phyloP scores from a whole-genome alignment of 2,113 vertebrate species.

The Phylloscopus whistleri region DNA sequence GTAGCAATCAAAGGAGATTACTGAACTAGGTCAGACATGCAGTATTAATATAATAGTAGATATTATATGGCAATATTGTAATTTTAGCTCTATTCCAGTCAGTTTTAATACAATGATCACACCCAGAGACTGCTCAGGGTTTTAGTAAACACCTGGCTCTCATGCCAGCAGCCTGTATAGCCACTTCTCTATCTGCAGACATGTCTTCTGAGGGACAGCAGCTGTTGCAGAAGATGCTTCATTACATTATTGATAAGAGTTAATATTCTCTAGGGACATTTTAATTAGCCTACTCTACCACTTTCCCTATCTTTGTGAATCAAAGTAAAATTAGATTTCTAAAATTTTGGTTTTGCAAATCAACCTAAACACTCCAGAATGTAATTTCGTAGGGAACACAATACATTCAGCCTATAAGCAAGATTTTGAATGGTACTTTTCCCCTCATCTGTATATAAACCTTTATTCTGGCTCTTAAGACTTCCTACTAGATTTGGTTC shows the following conservation, averaged over 20 bases:
- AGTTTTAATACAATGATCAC: not conserved
- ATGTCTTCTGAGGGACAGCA: not conserved
- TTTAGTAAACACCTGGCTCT: not conserved
- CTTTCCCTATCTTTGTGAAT: not conserved
- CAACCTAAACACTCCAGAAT: not conserved
- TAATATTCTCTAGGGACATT: not conserved
- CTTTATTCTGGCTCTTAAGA: not conserved
- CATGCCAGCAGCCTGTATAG: not conserved
- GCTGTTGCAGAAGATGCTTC: not conserved
- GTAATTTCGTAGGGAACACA: not conserved
- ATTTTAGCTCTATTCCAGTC: not conserved
- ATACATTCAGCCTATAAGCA: not conserved
- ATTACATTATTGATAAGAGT: not conserved
- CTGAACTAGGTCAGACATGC: not conserved
- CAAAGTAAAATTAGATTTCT: not conserved
- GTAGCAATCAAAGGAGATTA: not conserved
- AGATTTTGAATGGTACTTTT: not conserved
- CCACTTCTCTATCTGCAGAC: not conserved
- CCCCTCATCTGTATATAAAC: not conserved
- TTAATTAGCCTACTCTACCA: not conserved
- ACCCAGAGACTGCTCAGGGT: not conserved
- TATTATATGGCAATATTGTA: not conserved
- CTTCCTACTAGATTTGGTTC: not conserved
- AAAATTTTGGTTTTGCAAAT: not conserved
- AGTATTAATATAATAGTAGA: not conserved